Evolutionary conservation across 2,797 vertebrate species (phyloP).

Genomic region (Eleutherodactylus coqui): DNA sequence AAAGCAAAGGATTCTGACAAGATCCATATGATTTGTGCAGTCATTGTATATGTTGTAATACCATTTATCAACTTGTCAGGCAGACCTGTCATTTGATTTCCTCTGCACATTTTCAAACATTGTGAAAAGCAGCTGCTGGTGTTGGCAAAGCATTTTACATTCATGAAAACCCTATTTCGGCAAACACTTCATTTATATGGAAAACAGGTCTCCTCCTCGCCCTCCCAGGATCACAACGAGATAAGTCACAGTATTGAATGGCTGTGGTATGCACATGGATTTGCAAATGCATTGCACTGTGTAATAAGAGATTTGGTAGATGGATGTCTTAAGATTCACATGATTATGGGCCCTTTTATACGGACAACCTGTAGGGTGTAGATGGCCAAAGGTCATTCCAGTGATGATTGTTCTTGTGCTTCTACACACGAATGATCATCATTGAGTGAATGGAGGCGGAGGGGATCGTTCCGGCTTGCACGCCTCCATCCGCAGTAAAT

Average conservation of each 20-base stretch:
- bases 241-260: neutral
- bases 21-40: constrained; percentile 63
- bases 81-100: constrained; percentile 60
- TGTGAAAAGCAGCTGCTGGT: constrained; percentile 56
- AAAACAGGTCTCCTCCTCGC: constrained; percentile 43
- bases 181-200: constrained; percentile 57
- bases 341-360: too few relatives aligned
- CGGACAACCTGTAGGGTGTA: too few relatives aligned
- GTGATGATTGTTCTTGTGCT: too few relatives aligned
- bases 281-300: neutral
- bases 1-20: constrained; percentile 60
- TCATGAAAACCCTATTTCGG: constrained; percentile 53
- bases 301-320: neutral
- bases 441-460: too few relatives aligned
- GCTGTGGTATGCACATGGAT: constrained; percentile 1
- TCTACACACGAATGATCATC: too few relatives aligned
- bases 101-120: constrained; percentile 44
- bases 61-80: constrained; percentile 62
- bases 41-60: constrained; percentile 58
- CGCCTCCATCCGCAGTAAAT: too few relatives aligned
- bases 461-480: too few relatives aligned
- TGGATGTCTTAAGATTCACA: constrained; percentile 13
- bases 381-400: too few relatives aligned
- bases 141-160: constrained; percentile 57
- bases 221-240: constrained; percentile 9